Conservation (phyloP, 2,888 invertebrate genomes). For the Crioceris asparagi region DNA sequence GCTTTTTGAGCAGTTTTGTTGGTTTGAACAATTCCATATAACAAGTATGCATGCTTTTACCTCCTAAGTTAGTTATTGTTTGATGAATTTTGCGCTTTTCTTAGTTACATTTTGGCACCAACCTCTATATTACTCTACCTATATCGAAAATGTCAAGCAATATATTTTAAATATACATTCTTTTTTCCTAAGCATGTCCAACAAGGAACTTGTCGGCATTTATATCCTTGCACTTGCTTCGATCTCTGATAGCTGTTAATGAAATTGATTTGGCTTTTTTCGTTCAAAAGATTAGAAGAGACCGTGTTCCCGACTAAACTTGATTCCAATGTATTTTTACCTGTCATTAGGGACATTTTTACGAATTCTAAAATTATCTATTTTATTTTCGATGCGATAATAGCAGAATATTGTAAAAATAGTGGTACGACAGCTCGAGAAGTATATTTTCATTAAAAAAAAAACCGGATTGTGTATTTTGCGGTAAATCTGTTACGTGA, state of each 20-base stretch:
- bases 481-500: too few relatives aligned
- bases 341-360: constrained; percentile 17
- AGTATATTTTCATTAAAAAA: too few relatives aligned
- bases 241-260: not conserved
- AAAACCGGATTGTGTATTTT: too few relatives aligned
- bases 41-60: constrained; percentile 23
- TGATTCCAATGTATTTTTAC: constrained; percentile 12
- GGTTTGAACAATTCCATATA: constrained; percentile 19
- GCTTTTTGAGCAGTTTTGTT: constrained; percentile 23
- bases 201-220: constrained; percentile 7
- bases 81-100: constrained; percentile 5
- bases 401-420: constrained; percentile 8
- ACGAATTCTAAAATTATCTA: constrained; percentile 15
- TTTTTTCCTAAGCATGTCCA: constrained; percentile 13
- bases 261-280: not conserved
- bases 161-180: constrained; percentile 7
- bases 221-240: constrained; percentile 1
- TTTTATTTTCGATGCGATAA: constrained; percentile 13
- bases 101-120: constrained; percentile 13
- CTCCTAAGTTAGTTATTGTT: constrained; percentile 6
- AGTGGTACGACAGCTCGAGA: too few relatives aligned
- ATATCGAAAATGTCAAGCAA: constrained; percentile 12
- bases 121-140: too few relatives aligned
- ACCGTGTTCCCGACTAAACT: not conserved
- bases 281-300: not conserved